Conservation (phyloP, 1,140 invertebrate species). For the Pogonognathellus flavescens region DNA sequence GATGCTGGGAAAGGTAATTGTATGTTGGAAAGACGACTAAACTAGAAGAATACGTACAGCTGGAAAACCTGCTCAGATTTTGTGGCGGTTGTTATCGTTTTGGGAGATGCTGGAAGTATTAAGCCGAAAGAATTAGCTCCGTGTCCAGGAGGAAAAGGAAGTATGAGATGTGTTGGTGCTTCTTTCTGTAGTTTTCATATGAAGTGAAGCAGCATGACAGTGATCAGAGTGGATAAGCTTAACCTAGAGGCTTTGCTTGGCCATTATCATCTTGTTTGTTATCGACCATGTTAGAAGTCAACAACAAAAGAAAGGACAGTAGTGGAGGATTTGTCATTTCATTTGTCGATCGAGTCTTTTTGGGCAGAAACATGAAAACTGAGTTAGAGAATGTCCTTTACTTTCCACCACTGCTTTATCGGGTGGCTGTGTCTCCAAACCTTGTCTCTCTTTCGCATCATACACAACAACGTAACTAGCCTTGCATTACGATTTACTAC, state of each 20-base stretch:
- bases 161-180: constrained; percentile 3
- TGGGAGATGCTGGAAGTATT: neutral
- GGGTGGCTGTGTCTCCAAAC: neutral
- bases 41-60: too few relatives aligned
- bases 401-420: neutral
- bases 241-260: constrained; percentile 58
- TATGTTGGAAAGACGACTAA: too few relatives aligned
- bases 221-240: constrained; percentile 58
- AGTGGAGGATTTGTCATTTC: constrained; percentile 64
- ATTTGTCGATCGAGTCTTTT: constrained; percentile 60
- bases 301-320: constrained; percentile 62
- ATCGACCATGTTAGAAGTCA: constrained; percentile 63
- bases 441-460: too few relatives aligned
- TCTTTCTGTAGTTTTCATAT: neutral
- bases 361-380: constrained; percentile 57
- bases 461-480: too few relatives aligned
- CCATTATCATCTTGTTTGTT: constrained; percentile 65
- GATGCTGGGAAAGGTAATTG: too few relatives aligned
- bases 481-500: neutral
- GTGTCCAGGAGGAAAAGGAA: neutral
- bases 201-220: neutral
- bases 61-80: too few relatives aligned
- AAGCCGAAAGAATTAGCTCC: neutral
- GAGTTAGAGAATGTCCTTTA: constrained; percentile 42
- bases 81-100: neutral